These are phyloP conservation scores for Phylloscopus collybita DNA, from an alignment of 2,797 vertebrate species.

Conservation along the genomic window DNA sequence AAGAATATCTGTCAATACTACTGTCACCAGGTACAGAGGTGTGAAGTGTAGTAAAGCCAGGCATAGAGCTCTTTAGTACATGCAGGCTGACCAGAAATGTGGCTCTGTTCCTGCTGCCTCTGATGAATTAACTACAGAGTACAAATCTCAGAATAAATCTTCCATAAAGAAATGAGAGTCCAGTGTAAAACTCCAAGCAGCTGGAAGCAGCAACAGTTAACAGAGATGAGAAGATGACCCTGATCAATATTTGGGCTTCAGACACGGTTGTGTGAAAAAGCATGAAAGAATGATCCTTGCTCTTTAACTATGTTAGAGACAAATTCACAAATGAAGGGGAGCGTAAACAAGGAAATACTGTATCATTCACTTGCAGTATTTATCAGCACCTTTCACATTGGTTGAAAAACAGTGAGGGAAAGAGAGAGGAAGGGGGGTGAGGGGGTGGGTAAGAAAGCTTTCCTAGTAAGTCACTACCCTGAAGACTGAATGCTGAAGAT, in stretches of 20 bases:
- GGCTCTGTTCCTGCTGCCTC: not conserved
- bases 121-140: not conserved
- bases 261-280: not conserved
- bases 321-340: not conserved
- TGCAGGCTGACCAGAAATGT: not conserved
- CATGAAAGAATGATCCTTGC: not conserved
- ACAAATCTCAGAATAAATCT: not conserved
- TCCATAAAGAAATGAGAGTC: not conserved
- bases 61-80: not conserved
- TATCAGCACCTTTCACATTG: slow-evolving; percentile 62
- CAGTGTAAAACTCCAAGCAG: not conserved
- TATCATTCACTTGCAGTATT: slow-evolving; percentile 41
- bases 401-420: slow-evolving; percentile 3
- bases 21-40: not conserved
- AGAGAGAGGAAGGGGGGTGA: not conserved
- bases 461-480: slow-evolving; percentile 37
- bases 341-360: not conserved
- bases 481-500: slow-evolving; percentile 35
- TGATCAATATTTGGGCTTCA: not conserved
- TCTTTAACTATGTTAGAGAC: not conserved
- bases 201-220: not conserved
- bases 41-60: not conserved
- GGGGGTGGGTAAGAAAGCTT: not conserved
- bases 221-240: not conserved
- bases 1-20: not conserved